A percentile compares a stretch with the other conserved stretches of the same genome.
These are phyloP conservation scores for Holacanthus passer DNA, from an alignment of 2,113 vertebrate species.

Conservation along the genomic window DNA sequence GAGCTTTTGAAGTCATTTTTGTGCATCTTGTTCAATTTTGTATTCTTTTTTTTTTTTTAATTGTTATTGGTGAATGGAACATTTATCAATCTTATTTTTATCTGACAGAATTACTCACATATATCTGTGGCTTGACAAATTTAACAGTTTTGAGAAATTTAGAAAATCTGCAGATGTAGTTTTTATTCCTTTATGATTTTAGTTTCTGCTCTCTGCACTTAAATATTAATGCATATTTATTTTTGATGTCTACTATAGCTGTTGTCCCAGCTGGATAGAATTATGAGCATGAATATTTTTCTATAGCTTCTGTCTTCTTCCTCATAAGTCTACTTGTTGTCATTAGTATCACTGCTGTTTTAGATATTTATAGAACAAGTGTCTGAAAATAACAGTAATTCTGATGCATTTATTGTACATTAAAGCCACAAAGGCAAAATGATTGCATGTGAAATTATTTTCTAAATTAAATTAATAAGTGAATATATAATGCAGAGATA, in stretches of 20 bases:
- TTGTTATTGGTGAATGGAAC: background rate
- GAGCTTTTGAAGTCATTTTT: background rate
- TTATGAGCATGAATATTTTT: background rate
- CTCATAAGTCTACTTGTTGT: conserved; percentile 15
- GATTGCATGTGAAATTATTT: background rate
- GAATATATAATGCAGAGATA: background rate
- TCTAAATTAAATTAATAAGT: background rate
- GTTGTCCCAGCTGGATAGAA: background rate
- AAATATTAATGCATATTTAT: no score
- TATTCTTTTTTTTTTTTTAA: background rate
- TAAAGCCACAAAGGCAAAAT: conserved; percentile 1
- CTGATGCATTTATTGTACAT: conserved; percentile 23
- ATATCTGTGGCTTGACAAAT: background rate
- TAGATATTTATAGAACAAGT: no score
- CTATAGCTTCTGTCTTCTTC: background rate
- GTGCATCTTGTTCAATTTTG: background rate
- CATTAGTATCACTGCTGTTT: background rate
- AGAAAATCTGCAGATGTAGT: background rate
- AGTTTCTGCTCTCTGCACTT: no score
- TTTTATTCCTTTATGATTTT: background rate
- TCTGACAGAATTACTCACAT: background rate
- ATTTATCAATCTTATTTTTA: background rate
- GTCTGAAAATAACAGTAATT: conserved; percentile 2
- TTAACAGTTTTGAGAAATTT: background rate
- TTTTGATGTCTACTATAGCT: background rate